Base-by-base conservation (phyloP, 2,888 invertebrate species). In the Saturnia japonica region DNA sequence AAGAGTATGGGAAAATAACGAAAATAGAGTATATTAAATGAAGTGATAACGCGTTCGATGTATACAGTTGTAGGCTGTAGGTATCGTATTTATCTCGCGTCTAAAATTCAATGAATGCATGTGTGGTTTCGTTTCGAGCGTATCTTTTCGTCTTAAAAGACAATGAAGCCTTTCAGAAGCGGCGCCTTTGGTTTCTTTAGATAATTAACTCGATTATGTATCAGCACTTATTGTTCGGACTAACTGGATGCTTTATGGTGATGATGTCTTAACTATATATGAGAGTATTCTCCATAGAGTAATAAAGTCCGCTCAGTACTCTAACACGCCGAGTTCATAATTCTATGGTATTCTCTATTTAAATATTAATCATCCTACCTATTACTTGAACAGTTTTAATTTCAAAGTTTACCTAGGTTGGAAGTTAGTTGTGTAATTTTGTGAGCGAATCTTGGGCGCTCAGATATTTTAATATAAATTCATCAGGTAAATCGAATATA, bases 31-130 rank as follows among this genome's bases (percentile, higher is more conserved):
- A 40, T 40, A 34, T 28, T 34, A 34, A 62, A 34, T 34, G 40
- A 40, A 19, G 40, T 64, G 64, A 64, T 64, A 40, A 40, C 40
- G 28, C 14, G 16, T 14, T 28, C 22, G 12, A 54, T 54, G 66
- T 57, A 54, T 57, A 67, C 42, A 25, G 62, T 70, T 54, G 73
- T 74, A 79, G 74, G 75, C 76, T 79, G 83, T 84, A 85, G 80
- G 80, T 25, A 25, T 43, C 25, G 7, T 69, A 60, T 68, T 51
- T 64, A 34, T 64, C 51, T 69, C 51, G 78, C 78, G 76, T 81
- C 85, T 88, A 82, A 87, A 85, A 89, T 87, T 88, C 91, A 91
- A 93, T 92, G 90, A 89, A 81, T 87, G 78, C 88, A 82, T 87
- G 86, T 84, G 85, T 80, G 78, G 80, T 78, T 84, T 82, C 84